Conservation (phyloP, 2,113 vertebrate species). For the Oryzias woworae region DNA sequence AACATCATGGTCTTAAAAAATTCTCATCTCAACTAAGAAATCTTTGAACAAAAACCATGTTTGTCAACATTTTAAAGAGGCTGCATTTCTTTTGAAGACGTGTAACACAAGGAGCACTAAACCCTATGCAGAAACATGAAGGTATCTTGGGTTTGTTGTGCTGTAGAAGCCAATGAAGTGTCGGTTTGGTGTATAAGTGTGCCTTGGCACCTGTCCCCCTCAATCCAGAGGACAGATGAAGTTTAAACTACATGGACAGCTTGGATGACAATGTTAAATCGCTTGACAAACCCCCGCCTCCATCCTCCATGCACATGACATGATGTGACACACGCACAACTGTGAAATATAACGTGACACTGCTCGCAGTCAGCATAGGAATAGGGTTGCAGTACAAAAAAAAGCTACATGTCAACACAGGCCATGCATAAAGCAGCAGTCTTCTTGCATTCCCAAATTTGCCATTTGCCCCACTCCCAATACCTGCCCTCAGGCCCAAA, state of each 20-base stretch:
- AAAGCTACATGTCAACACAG: conserved; percentile 34
- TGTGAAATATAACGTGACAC: conserved; percentile 25
- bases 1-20: too few relatives aligned
- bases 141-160: too few relatives aligned
- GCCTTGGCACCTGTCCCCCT: conserved; percentile 69
- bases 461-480: not conserved
- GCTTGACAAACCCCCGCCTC: conserved; percentile 27
- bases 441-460: not conserved
- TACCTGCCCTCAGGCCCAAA: conserved; percentile 32
- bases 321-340: conserved; percentile 1
- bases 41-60: too few relatives aligned
- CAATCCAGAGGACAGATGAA: conserved; percentile 50
- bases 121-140: too few relatives aligned
- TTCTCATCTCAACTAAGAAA: too few relatives aligned
- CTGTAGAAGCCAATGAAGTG: too few relatives aligned
- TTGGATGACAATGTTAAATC: conserved; percentile 51
- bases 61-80: too few relatives aligned
- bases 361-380: conserved; percentile 37
- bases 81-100: too few relatives aligned
- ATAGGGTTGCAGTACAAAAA: conserved; percentile 2
- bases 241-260: conserved; percentile 62
- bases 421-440: not conserved
- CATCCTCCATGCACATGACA: conserved; percentile 11
- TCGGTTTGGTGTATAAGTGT: conserved; percentile 28
- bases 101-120: too few relatives aligned